Percentiles rank a stretch among this genome's conserved stretches.
Evolutionary conservation across 2,797 vertebrate genomes (phyloP).

Genomic region (Gallinago nigripennis): DNA sequence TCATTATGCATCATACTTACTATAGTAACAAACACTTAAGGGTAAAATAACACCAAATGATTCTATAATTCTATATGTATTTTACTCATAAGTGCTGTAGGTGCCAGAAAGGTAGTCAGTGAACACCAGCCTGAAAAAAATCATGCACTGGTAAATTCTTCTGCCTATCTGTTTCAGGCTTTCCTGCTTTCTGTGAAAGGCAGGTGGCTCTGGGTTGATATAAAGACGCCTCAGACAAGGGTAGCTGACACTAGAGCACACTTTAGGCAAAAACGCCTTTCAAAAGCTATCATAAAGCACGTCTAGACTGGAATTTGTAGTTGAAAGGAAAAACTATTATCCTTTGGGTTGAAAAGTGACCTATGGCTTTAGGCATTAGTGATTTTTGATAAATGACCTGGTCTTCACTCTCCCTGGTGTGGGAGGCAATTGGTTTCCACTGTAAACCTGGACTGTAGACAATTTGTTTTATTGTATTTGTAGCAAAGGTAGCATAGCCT

Average conservation of each 20-base stretch:
- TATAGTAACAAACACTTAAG: neutral
- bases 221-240: neutral
- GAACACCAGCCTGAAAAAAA: neutral
- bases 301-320: constrained; percentile 40
- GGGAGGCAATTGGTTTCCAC: constrained; percentile 40
- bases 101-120: neutral
- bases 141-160: fast-evolving
- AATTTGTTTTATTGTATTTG: neutral
- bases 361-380: constrained; percentile 58
- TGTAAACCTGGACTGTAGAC: constrained; percentile 3
- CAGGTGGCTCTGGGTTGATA: constrained; percentile 4
- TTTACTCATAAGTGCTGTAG: neutral
- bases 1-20: neutral
- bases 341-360: constrained; percentile 59
- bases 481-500: neutral
- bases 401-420: neutral
- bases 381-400: constrained; percentile 59
- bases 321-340: constrained; percentile 65
- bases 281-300: constrained; percentile 34
- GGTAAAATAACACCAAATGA: neutral
- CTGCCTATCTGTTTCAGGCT: neutral
- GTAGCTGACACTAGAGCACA: constrained; percentile 1
- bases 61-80: neutral
- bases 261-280: constrained; percentile 43
- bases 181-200: neutral